phyloP scores from a whole-genome alignment of 2,113 vertebrate genomes.

The Orycteropus afer region DNA sequence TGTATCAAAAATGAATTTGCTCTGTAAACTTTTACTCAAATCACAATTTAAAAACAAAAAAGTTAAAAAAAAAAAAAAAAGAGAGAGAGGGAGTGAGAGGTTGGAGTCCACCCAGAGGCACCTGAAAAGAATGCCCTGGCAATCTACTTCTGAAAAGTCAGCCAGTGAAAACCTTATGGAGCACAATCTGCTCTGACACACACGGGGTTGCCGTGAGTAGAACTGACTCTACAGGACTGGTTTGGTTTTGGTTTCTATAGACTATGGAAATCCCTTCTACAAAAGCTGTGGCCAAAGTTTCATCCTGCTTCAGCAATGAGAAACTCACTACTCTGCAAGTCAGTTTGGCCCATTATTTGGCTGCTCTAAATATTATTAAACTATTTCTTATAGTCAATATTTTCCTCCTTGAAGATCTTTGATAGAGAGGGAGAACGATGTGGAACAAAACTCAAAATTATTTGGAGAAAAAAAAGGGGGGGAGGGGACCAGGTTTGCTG shows the following conservation, averaged over 20 bases:
- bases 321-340: background rate
- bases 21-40: no score
- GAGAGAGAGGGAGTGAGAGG: no score
- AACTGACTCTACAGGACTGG: background rate
- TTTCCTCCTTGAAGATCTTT: background rate
- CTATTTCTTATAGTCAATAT: background rate
- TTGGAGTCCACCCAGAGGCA: background rate
- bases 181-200: background rate
- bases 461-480: no score
- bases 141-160: background rate
- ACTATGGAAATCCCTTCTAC: background rate
- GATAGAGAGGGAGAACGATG: no score
- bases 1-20: no score
- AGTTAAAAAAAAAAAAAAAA: no score
- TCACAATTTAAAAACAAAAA: no score
- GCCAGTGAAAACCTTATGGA: background rate
- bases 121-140: background rate
- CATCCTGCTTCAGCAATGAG: conserved; percentile 9
- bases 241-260: background rate
- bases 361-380: background rate
- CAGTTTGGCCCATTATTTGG: background rate
- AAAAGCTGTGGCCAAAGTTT: background rate
- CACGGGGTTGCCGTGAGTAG: background rate
- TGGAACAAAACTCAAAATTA: no score
- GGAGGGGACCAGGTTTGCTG: no score